These are phyloP conservation scores for Daphoenositta chrysoptera DNA, from an alignment of 2,113 vertebrate genomes.

Conservation along the genomic window DNA sequence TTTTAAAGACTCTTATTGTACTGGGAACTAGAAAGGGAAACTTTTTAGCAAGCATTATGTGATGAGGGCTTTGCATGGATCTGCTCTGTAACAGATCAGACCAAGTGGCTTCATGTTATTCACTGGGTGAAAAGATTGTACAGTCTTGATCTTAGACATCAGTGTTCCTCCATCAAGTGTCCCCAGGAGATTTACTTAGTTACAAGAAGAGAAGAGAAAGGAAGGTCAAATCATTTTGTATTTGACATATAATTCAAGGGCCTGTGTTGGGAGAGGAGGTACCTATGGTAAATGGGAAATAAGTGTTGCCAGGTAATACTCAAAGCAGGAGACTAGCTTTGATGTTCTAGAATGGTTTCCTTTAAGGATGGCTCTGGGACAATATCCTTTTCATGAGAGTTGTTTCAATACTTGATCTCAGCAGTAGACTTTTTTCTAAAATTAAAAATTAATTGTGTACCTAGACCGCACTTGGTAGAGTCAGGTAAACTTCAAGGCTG, in stretches of 20 bases:
- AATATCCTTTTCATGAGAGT: neutral
- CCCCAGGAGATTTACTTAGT: neutral
- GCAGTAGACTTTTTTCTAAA: neutral
- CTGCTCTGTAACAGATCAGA: neutral
- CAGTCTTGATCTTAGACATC: neutral
- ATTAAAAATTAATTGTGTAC: neutral
- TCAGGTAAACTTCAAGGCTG: neutral
- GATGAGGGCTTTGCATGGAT: neutral
- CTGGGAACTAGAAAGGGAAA: neutral
- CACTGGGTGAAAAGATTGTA: neutral
- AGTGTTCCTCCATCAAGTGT: neutral
- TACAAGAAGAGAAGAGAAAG: neutral
- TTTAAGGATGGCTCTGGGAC: neutral
- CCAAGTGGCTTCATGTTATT: neutral
- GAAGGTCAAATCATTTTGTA: neutral
- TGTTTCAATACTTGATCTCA: neutral
- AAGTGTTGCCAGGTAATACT: neutral
- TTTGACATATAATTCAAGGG: neutral
- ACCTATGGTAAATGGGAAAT: neutral
- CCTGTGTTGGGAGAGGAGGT: neutral
- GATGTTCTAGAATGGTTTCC: neutral
- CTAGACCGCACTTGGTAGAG: neutral
- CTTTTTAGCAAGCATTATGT: neutral
- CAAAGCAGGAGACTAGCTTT: neutral
- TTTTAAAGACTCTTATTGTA: neutral